Percentiles rank a stretch among this genome's conserved stretches.
Conservation (phyloP, 2,888 invertebrate genomes). For the Drosophila kambysellisi region DNA sequence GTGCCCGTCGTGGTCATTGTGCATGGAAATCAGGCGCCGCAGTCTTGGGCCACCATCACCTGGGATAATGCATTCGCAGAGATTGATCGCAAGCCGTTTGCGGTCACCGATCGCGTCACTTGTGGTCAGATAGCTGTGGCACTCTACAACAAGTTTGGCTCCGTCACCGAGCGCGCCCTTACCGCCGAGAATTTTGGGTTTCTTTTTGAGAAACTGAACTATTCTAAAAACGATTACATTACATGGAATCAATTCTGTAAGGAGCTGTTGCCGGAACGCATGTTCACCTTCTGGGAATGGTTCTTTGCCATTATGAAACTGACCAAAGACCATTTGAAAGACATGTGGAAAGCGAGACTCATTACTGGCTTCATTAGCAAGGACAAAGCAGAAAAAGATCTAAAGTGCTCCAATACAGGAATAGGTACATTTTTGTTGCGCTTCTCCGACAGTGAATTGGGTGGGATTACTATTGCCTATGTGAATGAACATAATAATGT, state of each 20-base stretch:
- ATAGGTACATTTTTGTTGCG: too few species aligned
- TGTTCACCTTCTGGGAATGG: slow-evolving; percentile 99
- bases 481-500: too few species aligned
- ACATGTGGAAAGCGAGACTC: slow-evolving; percentile 95
- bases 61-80: slow-evolving; percentile 99
- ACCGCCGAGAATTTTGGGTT: slow-evolving; percentile 95
- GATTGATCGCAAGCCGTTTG: slow-evolving; percentile 95
- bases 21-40: slow-evolving; percentile 99
- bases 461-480: too few species aligned
- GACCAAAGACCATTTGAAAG: slow-evolving; percentile 95
- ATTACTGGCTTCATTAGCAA: slow-evolving; percentile 98
- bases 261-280: slow-evolving; percentile 95
- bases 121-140: slow-evolving; percentile 97
- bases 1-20: slow-evolving; percentile 99
- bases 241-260: slow-evolving; percentile 98
- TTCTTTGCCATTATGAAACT: slow-evolving; percentile 99
- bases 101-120: slow-evolving; percentile 94
- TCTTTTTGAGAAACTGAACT: slow-evolving; percentile 88
- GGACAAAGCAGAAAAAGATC: slow-evolving; percentile 93
- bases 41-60: slow-evolving; percentile 99
- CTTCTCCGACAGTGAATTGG: too few species aligned
- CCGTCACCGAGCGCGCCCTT: slow-evolving; percentile 94
- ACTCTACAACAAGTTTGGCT: slow-evolving; percentile 95
- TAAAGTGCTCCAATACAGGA: slow-evolving; percentile 87
- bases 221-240: slow-evolving; percentile 84